Percentiles rank a stretch among this genome's conserved stretches.
Conservation (phyloP, 2,888 invertebrate species). For the Ichneumoninae sp. region DNA sequence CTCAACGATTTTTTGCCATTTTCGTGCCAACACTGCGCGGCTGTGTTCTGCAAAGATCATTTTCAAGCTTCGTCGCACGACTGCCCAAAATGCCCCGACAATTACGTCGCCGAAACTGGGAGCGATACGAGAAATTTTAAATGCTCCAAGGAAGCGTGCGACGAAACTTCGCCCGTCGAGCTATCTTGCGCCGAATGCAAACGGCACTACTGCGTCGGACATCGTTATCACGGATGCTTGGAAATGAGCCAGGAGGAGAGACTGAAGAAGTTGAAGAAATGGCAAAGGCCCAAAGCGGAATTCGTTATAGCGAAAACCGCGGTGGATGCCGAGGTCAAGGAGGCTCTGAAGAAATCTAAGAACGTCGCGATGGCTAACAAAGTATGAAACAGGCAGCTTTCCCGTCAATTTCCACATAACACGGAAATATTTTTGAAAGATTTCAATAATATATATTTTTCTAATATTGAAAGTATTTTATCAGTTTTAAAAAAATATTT, state of each 20-base stretch:
- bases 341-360: constrained; percentile 87
- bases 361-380: constrained; percentile 89
- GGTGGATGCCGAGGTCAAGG: constrained; percentile 87
- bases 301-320: constrained; percentile 88
- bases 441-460: not conserved
- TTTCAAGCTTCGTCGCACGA: constrained; percentile 86
- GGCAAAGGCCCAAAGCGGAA: constrained; percentile 87
- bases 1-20: constrained; percentile 90
- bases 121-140: constrained; percentile 78
- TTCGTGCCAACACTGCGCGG: constrained; percentile 87
- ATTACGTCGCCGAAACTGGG: constrained; percentile 72
- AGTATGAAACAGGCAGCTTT: constrained; percentile 68
- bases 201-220: constrained; percentile 89
- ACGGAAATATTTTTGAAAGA: no score
- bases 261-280: constrained; percentile 86
- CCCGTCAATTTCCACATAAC: no score
- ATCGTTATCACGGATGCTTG: constrained; percentile 87
- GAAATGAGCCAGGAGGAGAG: constrained; percentile 86
- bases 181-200: constrained; percentile 88
- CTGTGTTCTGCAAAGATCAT: constrained; percentile 89
- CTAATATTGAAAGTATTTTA: no score
- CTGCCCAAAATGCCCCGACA: constrained; percentile 83
- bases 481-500: no score
- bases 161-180: constrained; percentile 87
- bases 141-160: constrained; percentile 87